A percentile compares a stretch with the other conserved stretches of the same genome.
These are phyloP conservation scores for Vimba vimba DNA, from an alignment of 2,113 vertebrate genomes.

Conservation along the genomic window DNA sequence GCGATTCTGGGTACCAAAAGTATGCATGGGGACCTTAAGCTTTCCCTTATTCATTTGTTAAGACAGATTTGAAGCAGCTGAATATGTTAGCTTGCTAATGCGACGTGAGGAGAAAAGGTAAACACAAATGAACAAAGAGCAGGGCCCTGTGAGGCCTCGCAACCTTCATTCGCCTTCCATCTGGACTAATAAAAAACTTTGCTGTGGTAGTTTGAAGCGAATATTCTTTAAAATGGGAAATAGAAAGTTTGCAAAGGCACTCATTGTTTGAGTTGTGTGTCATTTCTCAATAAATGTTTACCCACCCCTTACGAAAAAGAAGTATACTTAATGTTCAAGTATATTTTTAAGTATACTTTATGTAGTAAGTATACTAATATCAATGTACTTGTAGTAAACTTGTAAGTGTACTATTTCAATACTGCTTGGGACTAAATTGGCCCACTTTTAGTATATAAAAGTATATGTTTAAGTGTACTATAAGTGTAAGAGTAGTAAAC, in stretches of 20 bases:
- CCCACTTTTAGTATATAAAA: no score
- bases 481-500: no score
- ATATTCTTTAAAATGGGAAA: neutral
- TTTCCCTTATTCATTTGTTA: neutral
- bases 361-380: no score
- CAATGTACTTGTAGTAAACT: no score
- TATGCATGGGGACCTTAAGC: neutral
- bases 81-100: neutral
- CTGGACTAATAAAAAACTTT: neutral
- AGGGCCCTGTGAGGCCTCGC: neutral
- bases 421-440: no score
- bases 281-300: constrained; percentile 23
- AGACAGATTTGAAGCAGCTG: constrained; percentile 7
- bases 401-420: no score
- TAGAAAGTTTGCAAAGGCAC: neutral
- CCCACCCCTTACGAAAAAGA: neutral
- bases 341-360: no score
- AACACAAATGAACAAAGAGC: constrained; percentile 15
- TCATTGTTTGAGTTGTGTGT: neutral
- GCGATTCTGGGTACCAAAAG: neutral
- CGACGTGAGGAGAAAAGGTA: neutral
- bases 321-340: no score
- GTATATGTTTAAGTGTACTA: no score
- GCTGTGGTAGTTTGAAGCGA: neutral
- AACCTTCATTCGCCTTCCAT: constrained; percentile 11